Percentiles rank a stretch among this genome's conserved stretches.
Conservation (phyloP, 2,797 vertebrate genomes). For the Emys orbicularis region DNA sequence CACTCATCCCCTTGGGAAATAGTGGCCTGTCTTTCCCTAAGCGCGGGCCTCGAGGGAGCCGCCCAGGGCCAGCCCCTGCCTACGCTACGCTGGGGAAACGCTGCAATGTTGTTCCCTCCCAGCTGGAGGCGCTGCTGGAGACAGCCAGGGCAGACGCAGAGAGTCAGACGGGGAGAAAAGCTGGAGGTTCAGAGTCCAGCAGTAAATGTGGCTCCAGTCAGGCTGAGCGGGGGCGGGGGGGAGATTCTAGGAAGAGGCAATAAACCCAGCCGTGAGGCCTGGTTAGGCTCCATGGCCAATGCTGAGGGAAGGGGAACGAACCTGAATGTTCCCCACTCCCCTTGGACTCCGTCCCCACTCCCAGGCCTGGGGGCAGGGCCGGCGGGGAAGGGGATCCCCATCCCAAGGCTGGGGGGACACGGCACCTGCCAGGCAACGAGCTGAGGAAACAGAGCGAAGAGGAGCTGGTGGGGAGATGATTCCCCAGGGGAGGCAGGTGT, state of each 20-base stretch:
- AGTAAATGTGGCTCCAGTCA: neutral
- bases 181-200: neutral
- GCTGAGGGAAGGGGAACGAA: neutral
- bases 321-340: neutral
- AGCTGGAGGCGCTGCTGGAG: neutral
- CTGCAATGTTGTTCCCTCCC: neutral
- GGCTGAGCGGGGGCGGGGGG: neutral
- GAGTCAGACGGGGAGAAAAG: neutral
- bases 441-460: neutral
- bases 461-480: neutral
- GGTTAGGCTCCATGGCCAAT: neutral
- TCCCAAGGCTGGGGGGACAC: neutral
- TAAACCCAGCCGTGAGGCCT: neutral
- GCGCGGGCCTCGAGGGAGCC: neutral
- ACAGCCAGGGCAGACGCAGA: neutral
- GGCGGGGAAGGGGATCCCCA: neutral
- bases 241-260: neutral
- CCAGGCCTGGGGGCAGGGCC: neutral
- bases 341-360: neutral
- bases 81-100: neutral
- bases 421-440: neutral
- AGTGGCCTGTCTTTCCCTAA: neutral
- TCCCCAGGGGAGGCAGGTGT: neutral
- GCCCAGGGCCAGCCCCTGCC: neutral
- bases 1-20: neutral